Evolutionary conservation across 2,113 vertebrate species (phyloP), one percentile per base, ranked within the genome.

Genomic region (Anser cygnoides): DNA sequence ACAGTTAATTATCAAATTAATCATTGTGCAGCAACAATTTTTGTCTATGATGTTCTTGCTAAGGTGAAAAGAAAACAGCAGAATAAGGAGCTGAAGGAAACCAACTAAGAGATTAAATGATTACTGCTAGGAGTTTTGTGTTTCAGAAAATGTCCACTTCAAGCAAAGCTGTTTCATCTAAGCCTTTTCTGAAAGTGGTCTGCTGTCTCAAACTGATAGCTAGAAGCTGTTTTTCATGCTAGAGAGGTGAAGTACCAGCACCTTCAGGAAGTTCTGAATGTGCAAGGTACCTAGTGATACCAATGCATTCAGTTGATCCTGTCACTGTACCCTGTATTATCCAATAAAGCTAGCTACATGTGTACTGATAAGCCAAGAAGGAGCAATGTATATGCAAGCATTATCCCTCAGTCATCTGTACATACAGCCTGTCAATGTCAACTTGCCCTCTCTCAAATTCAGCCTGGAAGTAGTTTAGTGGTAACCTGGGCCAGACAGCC

Each of bases 391-490:
- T 9, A 6, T 28, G 58, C 12, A 84, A 77, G 7, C 0, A 0
- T 10, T n/a, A 12, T 55, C 39, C 54, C 31, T 37, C 25, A 25
- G 54, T 50, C 29, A 70, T 33, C 39, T 37, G 4, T 15, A 49
- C 0, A 0, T 46, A 37, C 10, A 35, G 13, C 35, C 43, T 65
- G 14, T 3, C 29, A 31, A 4, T 33, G 37, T 18, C 10, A 74
- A 58, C 8, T 25, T 33, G 3, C 9, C 37, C 4, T 70, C 23
- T 87, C 28, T 35, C 33, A 70, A 3, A 55, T 29, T 66, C 33
- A 58, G 22, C 17, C 26, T 49, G 46, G 19, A 29, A 5, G 13
- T 18, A 31, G 22, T 31, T 85, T 55, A 33, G 10, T 28, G 20
- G 26, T 71, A 55, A 19, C n/a, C 20, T 49, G 44, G 31, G 22